Conservation (phyloP, 2,113 vertebrate genomes). For the Daphoenositta chrysoptera region DNA sequence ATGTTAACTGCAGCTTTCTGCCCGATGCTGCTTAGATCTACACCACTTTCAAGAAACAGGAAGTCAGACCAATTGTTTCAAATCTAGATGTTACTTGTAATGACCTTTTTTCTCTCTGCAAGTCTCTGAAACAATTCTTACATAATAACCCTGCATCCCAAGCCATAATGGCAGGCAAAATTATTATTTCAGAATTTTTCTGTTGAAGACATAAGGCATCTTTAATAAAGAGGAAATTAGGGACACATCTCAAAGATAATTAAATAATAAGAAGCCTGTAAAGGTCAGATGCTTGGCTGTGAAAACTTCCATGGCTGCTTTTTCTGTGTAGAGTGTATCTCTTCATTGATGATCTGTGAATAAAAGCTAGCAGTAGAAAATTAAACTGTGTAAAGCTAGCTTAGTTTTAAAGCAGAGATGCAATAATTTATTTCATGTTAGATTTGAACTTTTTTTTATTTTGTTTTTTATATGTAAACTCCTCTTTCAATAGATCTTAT, state of each 20-base stretch:
- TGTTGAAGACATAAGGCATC: neutral
- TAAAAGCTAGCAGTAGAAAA: neutral
- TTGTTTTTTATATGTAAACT: neutral
- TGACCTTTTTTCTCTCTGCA: slow-evolving; percentile 10
- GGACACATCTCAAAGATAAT: neutral
- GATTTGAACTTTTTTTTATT: neutral
- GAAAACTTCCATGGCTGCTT: neutral
- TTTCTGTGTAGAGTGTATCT: neutral
- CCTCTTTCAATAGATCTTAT: neutral
- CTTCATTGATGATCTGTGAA: neutral
- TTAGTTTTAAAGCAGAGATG: neutral
- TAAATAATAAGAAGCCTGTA: slow-evolving; percentile 30
- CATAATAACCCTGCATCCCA: neutral
- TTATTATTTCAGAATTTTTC: slow-evolving; percentile 30
- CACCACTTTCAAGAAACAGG: neutral
- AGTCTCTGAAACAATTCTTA: neutral
- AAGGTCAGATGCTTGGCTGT: slow-evolving; percentile 36
- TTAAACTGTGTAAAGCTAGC: neutral
- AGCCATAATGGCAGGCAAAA: neutral
- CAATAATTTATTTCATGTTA: neutral
- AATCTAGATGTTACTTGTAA: neutral
- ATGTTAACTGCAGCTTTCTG: neutral
- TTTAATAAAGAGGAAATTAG: slow-evolving; percentile 21
- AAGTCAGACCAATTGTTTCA: neutral
- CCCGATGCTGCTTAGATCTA: neutral